Percentiles rank a stretch among this genome's conserved stretches.
phyloP scores from a whole-genome alignment of 2,888 invertebrate genomes.

The Campaea margaritaria region DNA sequence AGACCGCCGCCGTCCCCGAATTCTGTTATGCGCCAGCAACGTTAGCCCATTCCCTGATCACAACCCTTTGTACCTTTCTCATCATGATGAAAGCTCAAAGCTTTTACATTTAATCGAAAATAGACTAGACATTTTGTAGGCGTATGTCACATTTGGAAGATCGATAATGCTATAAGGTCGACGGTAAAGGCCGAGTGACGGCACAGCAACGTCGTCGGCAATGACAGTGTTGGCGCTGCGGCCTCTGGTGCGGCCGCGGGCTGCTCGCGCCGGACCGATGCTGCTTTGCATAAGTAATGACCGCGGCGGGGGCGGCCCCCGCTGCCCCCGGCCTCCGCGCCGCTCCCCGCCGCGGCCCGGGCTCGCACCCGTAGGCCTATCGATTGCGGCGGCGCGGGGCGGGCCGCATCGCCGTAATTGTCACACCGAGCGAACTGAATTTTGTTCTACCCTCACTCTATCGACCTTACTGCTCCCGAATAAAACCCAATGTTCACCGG shows the following conservation, averaged over 20 bases:
- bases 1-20: slow-evolving; percentile 55
- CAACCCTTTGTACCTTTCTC: slow-evolving; percentile 32
- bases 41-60: slow-evolving; percentile 25
- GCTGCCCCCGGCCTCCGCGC: slow-evolving; percentile 39
- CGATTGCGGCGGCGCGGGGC: slow-evolving; percentile 88
- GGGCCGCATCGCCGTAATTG: slow-evolving; percentile 84
- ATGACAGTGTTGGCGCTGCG: slow-evolving; percentile 16
- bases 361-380: slow-evolving; percentile 88
- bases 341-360: slow-evolving; percentile 60
- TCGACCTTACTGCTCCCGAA: slow-evolving; percentile 75
- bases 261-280: slow-evolving; percentile 60
- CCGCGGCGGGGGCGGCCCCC: slow-evolving; percentile 41
- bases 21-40: slow-evolving; percentile 35
- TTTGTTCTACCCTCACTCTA: slow-evolving; percentile 70
- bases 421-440: slow-evolving; percentile 81
- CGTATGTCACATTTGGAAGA: slow-evolving; percentile 48
- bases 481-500: slow-evolving; percentile 66
- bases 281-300: slow-evolving; percentile 84
- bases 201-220: slow-evolving; percentile 23
- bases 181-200: slow-evolving; percentile 27
- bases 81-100: slow-evolving; percentile 21
- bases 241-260: slow-evolving; percentile 42
- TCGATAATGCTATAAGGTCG: slow-evolving; percentile 45
- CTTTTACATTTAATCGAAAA: slow-evolving; percentile 14
- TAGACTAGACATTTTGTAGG: slow-evolving; percentile 7